Conservation (phyloP, 2,888 invertebrate species). For the Leucophenga maculata region DNA sequence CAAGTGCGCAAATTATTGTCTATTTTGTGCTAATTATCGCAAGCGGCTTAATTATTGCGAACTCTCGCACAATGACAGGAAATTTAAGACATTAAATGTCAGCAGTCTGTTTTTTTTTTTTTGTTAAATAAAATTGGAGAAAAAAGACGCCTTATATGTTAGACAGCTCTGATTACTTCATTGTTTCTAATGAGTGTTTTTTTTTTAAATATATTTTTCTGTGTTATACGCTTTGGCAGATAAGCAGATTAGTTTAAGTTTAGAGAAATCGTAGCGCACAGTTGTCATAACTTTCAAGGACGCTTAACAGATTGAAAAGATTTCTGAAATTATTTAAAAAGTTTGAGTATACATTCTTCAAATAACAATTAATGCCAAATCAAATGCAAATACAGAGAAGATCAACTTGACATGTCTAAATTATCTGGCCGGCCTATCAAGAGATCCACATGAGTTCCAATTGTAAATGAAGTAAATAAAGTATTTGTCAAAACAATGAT, state of each 20-base stretch:
- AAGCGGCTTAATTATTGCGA: constrained; percentile 55
- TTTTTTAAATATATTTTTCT: neutral
- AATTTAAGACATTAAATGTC: constrained; percentile 19
- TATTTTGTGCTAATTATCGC: constrained; percentile 55
- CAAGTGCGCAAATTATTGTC: constrained; percentile 47
- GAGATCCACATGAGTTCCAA: no score
- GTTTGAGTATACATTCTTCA: neutral
- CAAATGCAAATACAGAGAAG: neutral
- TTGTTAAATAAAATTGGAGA: constrained; percentile 39
- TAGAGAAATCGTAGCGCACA: neutral
- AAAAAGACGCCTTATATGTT: constrained; percentile 26
- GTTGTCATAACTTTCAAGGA: neutral
- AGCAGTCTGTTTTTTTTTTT: neutral
- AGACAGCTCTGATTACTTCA: neutral
- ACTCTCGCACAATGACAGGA: constrained; percentile 21
- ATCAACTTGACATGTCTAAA: no score
- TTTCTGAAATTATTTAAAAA: no score
- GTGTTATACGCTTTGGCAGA: neutral
- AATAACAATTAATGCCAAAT: neutral
- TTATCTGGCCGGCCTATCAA: no score
- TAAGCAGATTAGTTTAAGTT: constrained; percentile 1
- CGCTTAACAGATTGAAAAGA: no score
- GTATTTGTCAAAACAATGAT: no score
- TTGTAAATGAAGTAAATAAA: no score
- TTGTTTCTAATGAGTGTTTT: neutral